These are phyloP conservation scores for Thymelicus lineola DNA, from an alignment of 2,888 invertebrate species.

Conservation along the genomic window DNA sequence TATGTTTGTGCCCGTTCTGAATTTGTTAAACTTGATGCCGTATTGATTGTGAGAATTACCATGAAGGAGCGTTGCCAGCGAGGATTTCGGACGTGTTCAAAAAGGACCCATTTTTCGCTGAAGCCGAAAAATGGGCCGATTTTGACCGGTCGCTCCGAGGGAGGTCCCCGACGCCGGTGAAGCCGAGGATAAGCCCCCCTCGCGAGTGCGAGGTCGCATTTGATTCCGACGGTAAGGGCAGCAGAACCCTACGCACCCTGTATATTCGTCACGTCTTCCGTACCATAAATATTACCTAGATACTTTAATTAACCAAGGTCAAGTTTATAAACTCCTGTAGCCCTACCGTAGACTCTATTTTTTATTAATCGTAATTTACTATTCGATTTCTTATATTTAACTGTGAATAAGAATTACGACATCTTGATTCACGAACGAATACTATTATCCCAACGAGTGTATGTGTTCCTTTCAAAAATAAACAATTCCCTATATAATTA, in stretches of 20 bases:
- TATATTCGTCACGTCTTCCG: slow-evolving; percentile 72
- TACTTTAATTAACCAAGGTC: slow-evolving; percentile 26
- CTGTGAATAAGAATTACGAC: slow-evolving; percentile 69
- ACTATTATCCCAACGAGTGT: slow-evolving; percentile 61
- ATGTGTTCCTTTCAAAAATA: slow-evolving; percentile 64
- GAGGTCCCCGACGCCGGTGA: slow-evolving; percentile 89
- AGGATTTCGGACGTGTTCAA: slow-evolving; percentile 79
- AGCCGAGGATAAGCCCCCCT: slow-evolving; percentile 88
- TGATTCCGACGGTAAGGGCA: slow-evolving; percentile 90
- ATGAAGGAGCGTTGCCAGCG: slow-evolving; percentile 78
- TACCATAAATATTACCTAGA: slow-evolving; percentile 21
- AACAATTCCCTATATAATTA: background rate
- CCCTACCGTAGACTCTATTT: slow-evolving; percentile 16
- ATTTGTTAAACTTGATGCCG: slow-evolving; percentile 40
- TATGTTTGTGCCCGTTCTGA: slow-evolving; percentile 24
- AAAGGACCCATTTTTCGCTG: slow-evolving; percentile 82
- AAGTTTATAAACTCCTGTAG: slow-evolving; percentile 12
- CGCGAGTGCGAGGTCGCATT: slow-evolving; percentile 89
- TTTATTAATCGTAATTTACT: slow-evolving; percentile 25
- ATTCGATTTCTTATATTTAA: slow-evolving; percentile 19
- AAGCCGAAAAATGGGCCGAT: slow-evolving; percentile 81
- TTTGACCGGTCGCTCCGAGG: slow-evolving; percentile 86
- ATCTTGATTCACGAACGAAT: slow-evolving; percentile 64
- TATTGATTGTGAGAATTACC: slow-evolving; percentile 79
- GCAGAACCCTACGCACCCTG: slow-evolving; percentile 68